Conservation (phyloP, 2,888 invertebrate species). For the Nudaria mundana region DNA sequence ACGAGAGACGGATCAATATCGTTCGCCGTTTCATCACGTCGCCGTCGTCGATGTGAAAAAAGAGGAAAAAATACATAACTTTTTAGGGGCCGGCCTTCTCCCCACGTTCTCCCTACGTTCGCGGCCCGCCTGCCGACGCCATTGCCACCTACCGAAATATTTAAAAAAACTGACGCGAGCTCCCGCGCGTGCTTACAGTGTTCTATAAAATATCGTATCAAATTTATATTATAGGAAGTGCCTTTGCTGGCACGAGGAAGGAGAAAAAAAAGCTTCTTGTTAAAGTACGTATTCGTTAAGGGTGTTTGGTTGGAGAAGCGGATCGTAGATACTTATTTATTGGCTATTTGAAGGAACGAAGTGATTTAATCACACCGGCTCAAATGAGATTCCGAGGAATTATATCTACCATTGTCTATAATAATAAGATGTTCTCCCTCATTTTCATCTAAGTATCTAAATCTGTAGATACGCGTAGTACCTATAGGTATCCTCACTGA, state of each 20-base stretch:
- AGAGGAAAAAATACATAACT: slow-evolving; percentile 80
- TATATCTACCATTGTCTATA: no score
- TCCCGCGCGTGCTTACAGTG: slow-evolving; percentile 70
- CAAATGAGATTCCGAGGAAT: no score
- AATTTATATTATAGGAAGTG: slow-evolving; percentile 71
- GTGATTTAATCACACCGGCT: no score
- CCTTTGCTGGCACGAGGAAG: slow-evolving; percentile 62
- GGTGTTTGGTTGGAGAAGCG: slow-evolving; percentile 45
- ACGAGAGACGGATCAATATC: slow-evolving; percentile 68
- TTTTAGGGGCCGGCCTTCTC: slow-evolving; percentile 74
- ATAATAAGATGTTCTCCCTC: no score
- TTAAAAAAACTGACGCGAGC: slow-evolving; percentile 59
- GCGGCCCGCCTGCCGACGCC: slow-evolving; percentile 33
- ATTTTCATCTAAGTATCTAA: no score
- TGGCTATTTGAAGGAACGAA: slow-evolving; percentile 11
- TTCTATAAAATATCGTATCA: slow-evolving; percentile 72
- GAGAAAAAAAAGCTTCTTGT: slow-evolving; percentile 47
- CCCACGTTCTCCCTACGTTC: slow-evolving; percentile 41
- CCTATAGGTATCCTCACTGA: no score
- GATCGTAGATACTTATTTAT: slow-evolving; percentile 26
- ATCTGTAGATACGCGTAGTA: no score
- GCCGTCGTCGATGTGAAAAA: slow-evolving; percentile 77
- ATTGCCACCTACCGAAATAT: slow-evolving; percentile 48
- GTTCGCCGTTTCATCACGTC: slow-evolving; percentile 75
- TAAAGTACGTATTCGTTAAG: slow-evolving; percentile 50